Base-by-base conservation (phyloP, 2,797 vertebrate genomes). In the Gallirallus australis region DNA sequence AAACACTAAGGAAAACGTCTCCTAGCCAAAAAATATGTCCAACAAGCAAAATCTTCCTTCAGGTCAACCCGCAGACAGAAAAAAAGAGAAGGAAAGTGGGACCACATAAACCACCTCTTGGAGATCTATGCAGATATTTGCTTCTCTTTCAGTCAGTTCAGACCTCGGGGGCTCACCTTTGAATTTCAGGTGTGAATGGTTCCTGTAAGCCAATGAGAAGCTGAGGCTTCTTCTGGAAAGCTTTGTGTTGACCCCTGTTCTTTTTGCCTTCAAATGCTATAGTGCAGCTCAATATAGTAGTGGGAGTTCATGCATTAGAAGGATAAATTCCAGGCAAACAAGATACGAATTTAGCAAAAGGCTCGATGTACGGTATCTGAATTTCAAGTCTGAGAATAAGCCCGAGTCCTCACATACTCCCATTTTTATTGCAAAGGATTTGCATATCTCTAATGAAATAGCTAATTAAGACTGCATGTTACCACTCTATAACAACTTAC, bases 1-100 rank as follows among this genome's bases (percentile, higher is more conserved):
- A 98, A 97, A 97, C 94, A 96, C 88, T 94, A 83, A 95, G 83
- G 77, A 73, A 97, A 97, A 96, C 0, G 4, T 65, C 83, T 97
- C 39, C 9, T 96, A 95, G 93, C 81, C 85, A 61, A 71, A 94
- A 97, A 97, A 93, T 80, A 84, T 61, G 84, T 89, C 87, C n/a
- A 3, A 87, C 50, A 83, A 94, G 95, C 64, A 94, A 86, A 92
- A 96, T 77, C 79, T 95, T 96, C 48, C 76, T 97, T 96, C 71
- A 64, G 93, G 83, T 96, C 70, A 78, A 53, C 61, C 65, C 69
- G 81, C 25, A 91, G 82, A 25, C 56, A 93, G 47, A 54, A 54
- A 53, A 92, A 95, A 82, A 53, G 10, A 31, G 30, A 21, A 33
- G 59, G 93, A 91, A 76, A 57, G 20, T 40, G 33, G 18, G 60